These are phyloP conservation scores for Calcarius lapponicus DNA, from an alignment of 2,797 vertebrate genomes.

Conservation along the genomic window DNA sequence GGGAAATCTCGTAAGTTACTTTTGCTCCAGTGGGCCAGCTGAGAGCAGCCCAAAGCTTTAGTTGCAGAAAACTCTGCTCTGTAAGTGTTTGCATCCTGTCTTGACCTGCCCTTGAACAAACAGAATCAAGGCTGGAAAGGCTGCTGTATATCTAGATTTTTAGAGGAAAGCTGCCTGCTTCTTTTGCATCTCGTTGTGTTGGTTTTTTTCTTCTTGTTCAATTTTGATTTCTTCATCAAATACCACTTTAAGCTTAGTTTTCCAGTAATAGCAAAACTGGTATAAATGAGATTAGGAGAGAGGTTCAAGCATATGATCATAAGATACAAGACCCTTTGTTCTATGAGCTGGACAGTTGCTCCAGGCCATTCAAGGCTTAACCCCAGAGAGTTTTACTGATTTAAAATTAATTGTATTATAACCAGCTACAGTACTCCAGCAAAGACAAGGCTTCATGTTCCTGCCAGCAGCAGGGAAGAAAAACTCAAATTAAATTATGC, in stretches of 20 bases:
- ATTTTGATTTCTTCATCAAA: neutral
- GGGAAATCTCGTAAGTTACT: neutral
- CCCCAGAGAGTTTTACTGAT: neutral
- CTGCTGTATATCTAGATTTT: neutral
- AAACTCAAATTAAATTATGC: neutral
- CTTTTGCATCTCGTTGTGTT: neutral
- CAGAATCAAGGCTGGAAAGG: neutral
- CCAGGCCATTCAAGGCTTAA: neutral
- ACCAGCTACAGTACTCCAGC: neutral
- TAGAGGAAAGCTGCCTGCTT: neutral
- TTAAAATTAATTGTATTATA: neutral
- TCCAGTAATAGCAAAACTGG: neutral
- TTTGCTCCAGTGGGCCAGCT: neutral
- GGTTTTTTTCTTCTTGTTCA: neutral
- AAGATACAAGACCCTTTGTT: conserved; percentile 25
- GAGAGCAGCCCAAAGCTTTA: neutral
- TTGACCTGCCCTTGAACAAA: neutral
- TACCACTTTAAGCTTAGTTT: neutral
- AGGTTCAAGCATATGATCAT: conserved; percentile 9
- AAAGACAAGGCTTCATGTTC: neutral
- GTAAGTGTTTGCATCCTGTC: neutral
- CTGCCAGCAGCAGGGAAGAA: neutral
- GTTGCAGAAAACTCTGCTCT: neutral
- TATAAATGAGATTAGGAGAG: neutral
- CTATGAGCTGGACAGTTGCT: neutral